Conservation (phyloP, 2,113 vertebrate genomes). For the Hippocampus guttulatus region DNA sequence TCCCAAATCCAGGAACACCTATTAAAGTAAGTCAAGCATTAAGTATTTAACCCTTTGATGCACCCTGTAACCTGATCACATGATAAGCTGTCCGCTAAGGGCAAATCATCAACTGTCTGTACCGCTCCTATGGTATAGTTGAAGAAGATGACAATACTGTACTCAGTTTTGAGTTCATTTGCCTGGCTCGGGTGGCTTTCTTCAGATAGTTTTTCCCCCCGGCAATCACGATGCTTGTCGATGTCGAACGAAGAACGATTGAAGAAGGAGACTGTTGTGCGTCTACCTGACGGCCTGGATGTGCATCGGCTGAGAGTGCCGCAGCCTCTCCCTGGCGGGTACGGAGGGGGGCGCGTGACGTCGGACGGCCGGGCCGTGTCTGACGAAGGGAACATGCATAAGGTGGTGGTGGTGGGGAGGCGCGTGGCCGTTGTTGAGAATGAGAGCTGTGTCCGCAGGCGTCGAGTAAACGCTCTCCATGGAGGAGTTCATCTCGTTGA, state of each 20-base stretch:
- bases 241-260: not conserved
- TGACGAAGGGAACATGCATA: slow-evolving; percentile 44
- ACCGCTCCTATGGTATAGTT: too few species aligned
- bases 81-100: too few species aligned
- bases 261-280: slow-evolving; percentile 1
- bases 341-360: slow-evolving; percentile 36
- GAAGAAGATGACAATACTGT: too few species aligned
- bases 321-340: slow-evolving; percentile 73
- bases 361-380: slow-evolving; percentile 33
- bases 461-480: slow-evolving; percentile 82
- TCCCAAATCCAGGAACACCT: too few species aligned
- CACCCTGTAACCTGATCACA: too few species aligned
- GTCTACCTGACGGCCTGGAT: slow-evolving; percentile 85
- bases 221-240: not conserved
- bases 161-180: not conserved
- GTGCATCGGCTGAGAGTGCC: slow-evolving; percentile 88
- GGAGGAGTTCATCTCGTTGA: slow-evolving; percentile 91
- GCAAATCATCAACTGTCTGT: too few species aligned
- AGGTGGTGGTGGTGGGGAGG: slow-evolving; percentile 53
- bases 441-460: slow-evolving; percentile 79
- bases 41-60: too few species aligned
- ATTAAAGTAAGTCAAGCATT: too few species aligned
- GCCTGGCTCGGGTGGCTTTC: not conserved
- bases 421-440: slow-evolving; percentile 80
- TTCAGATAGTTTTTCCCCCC: slow-evolving; percentile 4